Percentiles rank a stretch among this genome's conserved stretches.
Conservation (phyloP, 2,113 vertebrate genomes). For the Colinus virginianus region DNA sequence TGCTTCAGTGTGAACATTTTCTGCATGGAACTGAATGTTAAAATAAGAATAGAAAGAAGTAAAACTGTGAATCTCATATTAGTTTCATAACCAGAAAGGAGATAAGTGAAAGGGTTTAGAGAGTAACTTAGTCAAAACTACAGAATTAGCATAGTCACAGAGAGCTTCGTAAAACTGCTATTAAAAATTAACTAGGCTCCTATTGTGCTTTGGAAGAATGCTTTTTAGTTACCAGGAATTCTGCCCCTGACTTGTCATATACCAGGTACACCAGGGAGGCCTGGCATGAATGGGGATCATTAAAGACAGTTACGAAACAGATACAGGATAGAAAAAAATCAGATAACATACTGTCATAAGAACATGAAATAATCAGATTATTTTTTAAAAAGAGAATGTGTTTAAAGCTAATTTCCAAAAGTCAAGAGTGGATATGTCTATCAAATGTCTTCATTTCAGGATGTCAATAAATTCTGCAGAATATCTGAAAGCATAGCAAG, state of each 20-base stretch:
- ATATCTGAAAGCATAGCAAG: not conserved
- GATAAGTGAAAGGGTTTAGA: not conserved
- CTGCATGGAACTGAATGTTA: not conserved
- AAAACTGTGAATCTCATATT: not conserved
- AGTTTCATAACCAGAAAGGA: not conserved
- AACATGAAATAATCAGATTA: not conserved
- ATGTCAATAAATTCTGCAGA: not conserved
- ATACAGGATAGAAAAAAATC: not conserved
- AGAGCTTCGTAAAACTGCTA: not conserved
- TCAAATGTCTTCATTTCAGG: not conserved
- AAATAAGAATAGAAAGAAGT: not conserved
- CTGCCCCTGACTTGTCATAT: not conserved
- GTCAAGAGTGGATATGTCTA: not conserved
- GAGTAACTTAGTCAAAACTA: not conserved
- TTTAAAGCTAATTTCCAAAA: not conserved
- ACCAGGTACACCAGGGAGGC: not conserved
- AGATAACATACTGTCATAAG: not conserved
- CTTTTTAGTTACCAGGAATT: not conserved
- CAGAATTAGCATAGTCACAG: not conserved
- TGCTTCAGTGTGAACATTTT: not conserved
- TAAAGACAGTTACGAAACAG: not conserved
- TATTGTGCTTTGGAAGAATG: not conserved
- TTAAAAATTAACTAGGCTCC: not conserved
- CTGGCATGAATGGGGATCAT: not conserved
- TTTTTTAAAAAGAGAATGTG: not conserved